Base-by-base conservation (phyloP, 2,888 invertebrate genomes). In the Maniola hyperantus region DNA sequence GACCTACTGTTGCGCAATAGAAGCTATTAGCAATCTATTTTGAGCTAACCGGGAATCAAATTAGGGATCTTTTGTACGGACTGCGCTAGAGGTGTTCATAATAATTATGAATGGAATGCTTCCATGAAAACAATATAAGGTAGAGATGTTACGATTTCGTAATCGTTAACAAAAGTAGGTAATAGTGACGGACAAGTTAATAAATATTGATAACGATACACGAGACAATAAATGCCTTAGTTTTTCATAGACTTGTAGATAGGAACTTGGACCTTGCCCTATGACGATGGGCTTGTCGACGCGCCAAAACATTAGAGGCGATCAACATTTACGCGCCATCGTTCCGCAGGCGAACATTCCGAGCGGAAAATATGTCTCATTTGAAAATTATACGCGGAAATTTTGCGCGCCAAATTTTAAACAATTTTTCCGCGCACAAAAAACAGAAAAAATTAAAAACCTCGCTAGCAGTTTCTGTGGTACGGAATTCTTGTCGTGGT, bases 301-400 rank as follows among this genome's bases (percentile, higher is more conserved):
- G 84, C 84, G 87, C 89, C 90, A 89, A 89, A 84, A 84, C 79
- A 76, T 74, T 69, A 42, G 69, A 69, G 71, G 68, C 53, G 26
- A 33, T 26, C 59, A 73, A 79, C 87, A 87, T 83, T 88, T 75
- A 79, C 77, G 77, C 77, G 80, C 78, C 71, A 79, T 76, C 83
- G 74, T 73, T 81, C 73, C 80, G 80, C 84, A 80, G 77, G 82
- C 75, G 80, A 83, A 84, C 84, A 87, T 74, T 72, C 74, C 75
- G 66, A 72, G 75, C 79, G 78, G 74, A 77, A 84, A 79, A 75
- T 26, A 91, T 91, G 91, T 88, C 91, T 71, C 84, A 85, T 81
- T 82, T 91, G 76, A 91, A 91, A 87, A 82, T 88, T 79, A 81
- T 92, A 78, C 91, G 91, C 86, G 88, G 88, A 76, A 90, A 79